A percentile compares a stretch with the other conserved stretches of the same genome.
Evolutionary conservation across 2,888 invertebrate species (phyloP).

Genomic region (Rhyacophila evoluta): DNA sequence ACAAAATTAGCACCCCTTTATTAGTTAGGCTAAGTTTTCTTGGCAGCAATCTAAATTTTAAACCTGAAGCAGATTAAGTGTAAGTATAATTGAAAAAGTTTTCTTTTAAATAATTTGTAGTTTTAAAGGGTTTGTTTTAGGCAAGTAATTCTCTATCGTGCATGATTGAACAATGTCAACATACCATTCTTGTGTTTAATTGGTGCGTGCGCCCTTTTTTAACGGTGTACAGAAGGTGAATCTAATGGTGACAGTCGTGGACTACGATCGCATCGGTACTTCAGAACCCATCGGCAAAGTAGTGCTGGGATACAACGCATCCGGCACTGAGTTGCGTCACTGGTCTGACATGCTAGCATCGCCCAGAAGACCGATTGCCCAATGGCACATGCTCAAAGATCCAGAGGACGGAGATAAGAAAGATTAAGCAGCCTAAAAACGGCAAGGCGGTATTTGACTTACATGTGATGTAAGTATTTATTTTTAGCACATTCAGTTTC

Average conservation of each 20-base stretch:
- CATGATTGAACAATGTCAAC: neutral
- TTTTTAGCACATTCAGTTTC: too few species aligned
- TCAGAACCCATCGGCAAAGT: conserved; percentile 99
- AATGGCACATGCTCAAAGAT: conserved; percentile 99
- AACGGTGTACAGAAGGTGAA: conserved; percentile 90
- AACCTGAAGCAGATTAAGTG: neutral
- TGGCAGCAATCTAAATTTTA: neutral
- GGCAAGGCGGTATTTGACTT: conserved; percentile 23
- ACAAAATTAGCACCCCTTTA: neutral
- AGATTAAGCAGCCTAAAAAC: conserved; percentile 69
- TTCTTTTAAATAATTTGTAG: conserved; percentile 3
- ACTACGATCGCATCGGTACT: conserved; percentile 99
- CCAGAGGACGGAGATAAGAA: conserved; percentile 94
- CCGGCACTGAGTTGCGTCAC: conserved; percentile 97
- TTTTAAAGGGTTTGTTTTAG: neutral
- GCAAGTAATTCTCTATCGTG: neutral
- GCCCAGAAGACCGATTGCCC: conserved; percentile 98
- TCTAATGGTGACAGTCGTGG: conserved; percentile 98
- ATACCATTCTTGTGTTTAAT: neutral
- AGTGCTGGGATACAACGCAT: conserved; percentile 96
- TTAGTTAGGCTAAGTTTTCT: neutral
- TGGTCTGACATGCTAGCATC: conserved; percentile 99
- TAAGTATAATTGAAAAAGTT: neutral
- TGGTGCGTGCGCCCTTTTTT: conserved; percentile 3
- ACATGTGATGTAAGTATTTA: conserved; percentile 16